phyloP scores from a whole-genome alignment of 1,140 invertebrate species.

The Heterodera carotae region DNA sequence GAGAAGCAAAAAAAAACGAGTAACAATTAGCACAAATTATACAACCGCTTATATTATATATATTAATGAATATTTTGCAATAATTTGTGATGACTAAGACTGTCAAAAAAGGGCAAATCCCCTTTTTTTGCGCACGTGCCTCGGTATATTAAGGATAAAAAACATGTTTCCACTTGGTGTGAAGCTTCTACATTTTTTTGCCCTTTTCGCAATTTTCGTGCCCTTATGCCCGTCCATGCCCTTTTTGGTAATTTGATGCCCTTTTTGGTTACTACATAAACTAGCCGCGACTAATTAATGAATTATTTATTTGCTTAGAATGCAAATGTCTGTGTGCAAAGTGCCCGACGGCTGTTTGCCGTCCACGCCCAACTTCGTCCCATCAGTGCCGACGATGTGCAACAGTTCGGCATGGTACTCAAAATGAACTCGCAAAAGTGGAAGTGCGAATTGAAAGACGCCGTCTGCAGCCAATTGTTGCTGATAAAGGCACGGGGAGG shows the following conservation, averaged over 20 bases:
- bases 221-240: no score
- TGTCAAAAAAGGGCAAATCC: not conserved
- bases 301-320: slow-evolving; percentile 1
- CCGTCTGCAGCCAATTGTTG: slow-evolving; percentile 27
- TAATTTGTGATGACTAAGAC: not conserved
- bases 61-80: not conserved
- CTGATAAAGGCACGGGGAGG: slow-evolving; percentile 15
- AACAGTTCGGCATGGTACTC: slow-evolving; percentile 4
- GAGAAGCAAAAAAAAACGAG: slow-evolving; percentile 25
- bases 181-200: no score
- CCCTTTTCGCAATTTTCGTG: no score
- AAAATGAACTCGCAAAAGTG: not conserved
- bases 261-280: no score
- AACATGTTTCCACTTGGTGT: no score
- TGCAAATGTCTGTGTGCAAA: not conserved
- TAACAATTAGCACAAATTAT: no score
- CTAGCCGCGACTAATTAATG: no score
- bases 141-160: no score
- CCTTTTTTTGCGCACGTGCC: no score
- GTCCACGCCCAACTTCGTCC: slow-evolving; percentile 21
- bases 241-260: no score
- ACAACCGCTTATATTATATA: not conserved
- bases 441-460: slow-evolving; percentile 11
- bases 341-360: not conserved
- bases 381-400: not conserved